Conservation (phyloP, 2,888 invertebrate species). For the Polydrusus tereticollis region DNA sequence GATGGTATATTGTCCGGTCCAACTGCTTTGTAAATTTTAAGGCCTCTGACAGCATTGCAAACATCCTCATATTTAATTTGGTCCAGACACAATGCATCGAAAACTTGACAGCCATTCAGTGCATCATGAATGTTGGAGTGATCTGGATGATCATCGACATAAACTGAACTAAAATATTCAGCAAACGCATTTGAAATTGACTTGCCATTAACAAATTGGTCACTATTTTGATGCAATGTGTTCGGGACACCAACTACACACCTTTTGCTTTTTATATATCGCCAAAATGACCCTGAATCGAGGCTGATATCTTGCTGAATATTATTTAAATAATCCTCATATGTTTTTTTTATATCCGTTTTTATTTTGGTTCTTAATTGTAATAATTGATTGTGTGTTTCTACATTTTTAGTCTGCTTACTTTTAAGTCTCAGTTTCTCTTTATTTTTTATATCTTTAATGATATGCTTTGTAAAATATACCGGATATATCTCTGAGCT, state of each 20-base stretch:
- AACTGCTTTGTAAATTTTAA: constrained; percentile 1
- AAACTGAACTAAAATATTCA: background rate
- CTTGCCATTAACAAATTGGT: background rate
- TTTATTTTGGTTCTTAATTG: background rate
- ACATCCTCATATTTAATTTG: background rate
- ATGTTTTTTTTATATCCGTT: background rate
- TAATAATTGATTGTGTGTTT: background rate
- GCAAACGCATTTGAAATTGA: background rate
- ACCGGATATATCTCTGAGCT: background rate
- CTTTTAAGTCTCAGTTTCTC: background rate
- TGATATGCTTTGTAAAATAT: background rate
- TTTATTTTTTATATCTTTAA: background rate
- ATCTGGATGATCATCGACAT: background rate
- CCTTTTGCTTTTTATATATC: background rate
- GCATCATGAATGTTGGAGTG: background rate
- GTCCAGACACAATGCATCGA: background rate
- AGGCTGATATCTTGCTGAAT: background rate
- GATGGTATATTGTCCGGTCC: background rate
- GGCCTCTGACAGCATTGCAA: background rate
- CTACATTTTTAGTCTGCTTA: background rate
- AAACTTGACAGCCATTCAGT: too few relatives aligned
- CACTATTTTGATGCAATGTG: background rate
- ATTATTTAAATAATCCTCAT: background rate
- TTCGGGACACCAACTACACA: background rate
- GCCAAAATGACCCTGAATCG: background rate